Conservation (phyloP, 2,797 vertebrate genomes). For the Neosilurus hyrtlii region DNA sequence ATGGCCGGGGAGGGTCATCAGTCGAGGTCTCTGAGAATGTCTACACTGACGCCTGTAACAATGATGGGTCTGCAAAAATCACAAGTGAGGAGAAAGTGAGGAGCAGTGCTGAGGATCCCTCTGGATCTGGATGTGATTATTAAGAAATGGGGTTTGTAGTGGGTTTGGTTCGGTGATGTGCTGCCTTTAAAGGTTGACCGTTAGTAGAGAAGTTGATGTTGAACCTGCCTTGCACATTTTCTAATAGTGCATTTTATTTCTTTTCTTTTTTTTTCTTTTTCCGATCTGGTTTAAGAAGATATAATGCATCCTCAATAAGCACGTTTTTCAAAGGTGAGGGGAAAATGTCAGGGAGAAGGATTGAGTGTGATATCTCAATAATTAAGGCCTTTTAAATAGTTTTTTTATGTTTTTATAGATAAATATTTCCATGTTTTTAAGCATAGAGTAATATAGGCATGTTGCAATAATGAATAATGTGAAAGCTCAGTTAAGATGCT, state of each 20-base stretch:
- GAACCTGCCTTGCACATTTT: slow-evolving; percentile 66
- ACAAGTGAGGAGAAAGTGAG: slow-evolving; percentile 69
- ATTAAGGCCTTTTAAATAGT: slow-evolving; percentile 69
- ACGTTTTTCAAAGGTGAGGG: slow-evolving; percentile 74
- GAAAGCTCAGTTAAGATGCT: slow-evolving; percentile 83
- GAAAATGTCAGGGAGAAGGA: slow-evolving; percentile 70
- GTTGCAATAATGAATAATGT: slow-evolving; percentile 87
- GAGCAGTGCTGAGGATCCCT: slow-evolving; percentile 74
- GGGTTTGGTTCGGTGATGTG: slow-evolving; percentile 50
- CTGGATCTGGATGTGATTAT: slow-evolving; percentile 75
- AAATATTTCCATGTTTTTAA: slow-evolving; percentile 80
- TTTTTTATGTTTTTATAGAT: slow-evolving; percentile 68
- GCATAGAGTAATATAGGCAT: slow-evolving; percentile 84
- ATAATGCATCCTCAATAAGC: slow-evolving; percentile 67
- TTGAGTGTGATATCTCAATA: slow-evolving; percentile 72
- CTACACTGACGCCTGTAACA: slow-evolving; percentile 75
- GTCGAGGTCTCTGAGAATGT: slow-evolving; percentile 82
- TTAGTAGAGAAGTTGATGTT: slow-evolving; percentile 63
- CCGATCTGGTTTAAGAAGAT: slow-evolving; percentile 60
- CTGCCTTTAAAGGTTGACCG: slow-evolving; percentile 72
- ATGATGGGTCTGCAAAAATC: slow-evolving; percentile 71
- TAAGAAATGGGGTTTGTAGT: slow-evolving; percentile 42
- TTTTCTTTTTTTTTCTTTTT: no score
- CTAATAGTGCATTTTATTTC: slow-evolving; percentile 61
- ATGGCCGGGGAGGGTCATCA: slow-evolving; percentile 73